Percentiles rank a stretch among this genome's conserved stretches.
These are phyloP conservation scores for Meriones psammophilus DNA, from an alignment of 2,797 vertebrate species.

Conservation along the genomic window DNA sequence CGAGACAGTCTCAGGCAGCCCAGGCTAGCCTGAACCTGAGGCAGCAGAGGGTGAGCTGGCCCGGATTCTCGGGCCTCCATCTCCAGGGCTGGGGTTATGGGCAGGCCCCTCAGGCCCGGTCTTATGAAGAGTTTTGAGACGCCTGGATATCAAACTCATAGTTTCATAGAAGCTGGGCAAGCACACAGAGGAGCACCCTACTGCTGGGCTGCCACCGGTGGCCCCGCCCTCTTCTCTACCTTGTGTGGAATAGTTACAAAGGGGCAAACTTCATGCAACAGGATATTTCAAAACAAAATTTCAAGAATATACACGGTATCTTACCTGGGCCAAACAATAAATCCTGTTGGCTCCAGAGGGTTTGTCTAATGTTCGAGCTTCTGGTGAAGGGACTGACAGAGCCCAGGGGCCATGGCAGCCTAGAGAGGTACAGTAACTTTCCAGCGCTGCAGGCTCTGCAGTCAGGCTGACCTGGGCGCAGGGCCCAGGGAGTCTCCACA, in stretches of 20 bases:
- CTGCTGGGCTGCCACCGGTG: background rate
- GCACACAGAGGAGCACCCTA: too few species aligned
- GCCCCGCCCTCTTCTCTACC: background rate
- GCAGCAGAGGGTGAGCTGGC: background rate
- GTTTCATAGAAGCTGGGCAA: background rate
- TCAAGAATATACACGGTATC: background rate
- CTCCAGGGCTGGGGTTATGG: background rate
- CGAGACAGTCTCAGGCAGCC: background rate
- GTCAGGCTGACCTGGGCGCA: background rate
- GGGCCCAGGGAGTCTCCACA: background rate
- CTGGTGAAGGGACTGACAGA: background rate
- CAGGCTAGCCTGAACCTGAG: background rate
- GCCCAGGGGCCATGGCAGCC: background rate
- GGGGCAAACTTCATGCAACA: background rate
- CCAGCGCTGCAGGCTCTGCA: background rate
- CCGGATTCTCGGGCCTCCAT: background rate
- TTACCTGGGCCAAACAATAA: conserved; percentile 26
- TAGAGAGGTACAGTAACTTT: background rate
- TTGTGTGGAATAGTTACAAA: background rate
- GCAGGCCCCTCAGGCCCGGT: background rate
- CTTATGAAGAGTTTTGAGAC: background rate
- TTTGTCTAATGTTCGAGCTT: background rate
- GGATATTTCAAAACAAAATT: background rate
- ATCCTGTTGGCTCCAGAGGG: background rate
- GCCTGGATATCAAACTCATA: background rate